A percentile compares a stretch with the other conserved stretches of the same genome.
phyloP scores from a whole-genome alignment of 2,888 invertebrate genomes.

The Caradrina kadenii region DNA sequence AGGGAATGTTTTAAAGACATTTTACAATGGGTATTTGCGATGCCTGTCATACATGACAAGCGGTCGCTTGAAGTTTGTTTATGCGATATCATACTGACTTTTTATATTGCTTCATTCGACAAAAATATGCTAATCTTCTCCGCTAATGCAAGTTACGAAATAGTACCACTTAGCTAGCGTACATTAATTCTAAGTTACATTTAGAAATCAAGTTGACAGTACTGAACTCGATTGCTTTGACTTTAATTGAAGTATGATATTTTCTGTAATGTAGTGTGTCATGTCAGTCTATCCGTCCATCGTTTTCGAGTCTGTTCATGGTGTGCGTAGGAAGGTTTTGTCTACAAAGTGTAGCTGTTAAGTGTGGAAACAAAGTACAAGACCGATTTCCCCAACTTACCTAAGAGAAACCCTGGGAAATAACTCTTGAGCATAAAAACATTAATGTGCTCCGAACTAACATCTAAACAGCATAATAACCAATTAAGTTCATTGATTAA shows the following conservation, averaged over 20 bases:
- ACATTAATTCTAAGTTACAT: constrained; percentile 24
- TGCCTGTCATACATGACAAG: constrained; percentile 18
- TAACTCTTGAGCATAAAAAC: constrained; percentile 42
- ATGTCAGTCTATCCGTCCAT: constrained; percentile 9
- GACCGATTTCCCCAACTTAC: constrained; percentile 39
- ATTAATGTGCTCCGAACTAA: constrained; percentile 47
- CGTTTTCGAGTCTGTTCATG: constrained; percentile 29
- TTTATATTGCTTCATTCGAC: constrained; percentile 14
- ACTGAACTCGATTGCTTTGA: constrained; percentile 20
- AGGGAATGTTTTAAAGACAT: constrained; percentile 23
- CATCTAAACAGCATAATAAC: constrained; percentile 45
- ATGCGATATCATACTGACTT: background rate
- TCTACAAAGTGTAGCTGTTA: constrained; percentile 10
- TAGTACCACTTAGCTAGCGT: constrained; percentile 31
- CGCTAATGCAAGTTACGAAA: constrained; percentile 32
- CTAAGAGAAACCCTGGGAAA: constrained; percentile 57
- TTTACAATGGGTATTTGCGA: constrained; percentile 22
- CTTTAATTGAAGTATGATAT: constrained; percentile 44
- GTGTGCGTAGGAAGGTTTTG: constrained; percentile 31
- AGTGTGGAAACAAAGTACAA: constrained; percentile 44
- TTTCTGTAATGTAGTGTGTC: constrained; percentile 22
- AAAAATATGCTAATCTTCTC: constrained; percentile 18
- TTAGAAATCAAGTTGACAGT: constrained; percentile 50
- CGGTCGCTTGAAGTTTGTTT: background rate
- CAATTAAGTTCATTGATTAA: constrained; percentile 51